Evolutionary conservation across 2,888 invertebrate species (phyloP).

Genomic region (Acleris literana): DNA sequence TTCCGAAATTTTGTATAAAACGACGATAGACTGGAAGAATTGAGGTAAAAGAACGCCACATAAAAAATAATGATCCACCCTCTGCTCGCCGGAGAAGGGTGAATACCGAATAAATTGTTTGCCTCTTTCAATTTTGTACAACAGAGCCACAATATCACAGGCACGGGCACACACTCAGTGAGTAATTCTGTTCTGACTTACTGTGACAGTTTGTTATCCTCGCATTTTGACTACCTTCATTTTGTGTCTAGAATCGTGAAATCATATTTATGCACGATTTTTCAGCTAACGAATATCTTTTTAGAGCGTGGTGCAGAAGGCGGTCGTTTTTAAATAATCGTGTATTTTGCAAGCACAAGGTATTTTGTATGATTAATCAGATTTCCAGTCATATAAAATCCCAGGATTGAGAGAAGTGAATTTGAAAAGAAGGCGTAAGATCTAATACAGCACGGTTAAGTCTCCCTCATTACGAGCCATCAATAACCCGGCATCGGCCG

Average conservation of each 20-base stretch:
- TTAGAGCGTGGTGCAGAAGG: too few relatives aligned
- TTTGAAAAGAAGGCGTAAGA: conserved; percentile 14
- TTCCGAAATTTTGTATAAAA: conserved; percentile 71
- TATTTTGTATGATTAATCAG: too few relatives aligned
- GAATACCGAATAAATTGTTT: conserved; percentile 74
- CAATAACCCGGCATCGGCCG: conserved; percentile 48
- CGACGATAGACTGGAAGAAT: conserved; percentile 70
- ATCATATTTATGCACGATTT: too few relatives aligned
- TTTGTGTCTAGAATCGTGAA: background rate
- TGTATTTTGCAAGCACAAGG: too few relatives aligned
- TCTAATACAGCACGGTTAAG: conserved; percentile 41
- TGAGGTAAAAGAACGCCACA: conserved; percentile 69
- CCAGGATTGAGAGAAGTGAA: background rate
- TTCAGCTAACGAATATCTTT: too few relatives aligned
- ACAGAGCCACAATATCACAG: conserved; percentile 44
- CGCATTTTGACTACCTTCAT: background rate
- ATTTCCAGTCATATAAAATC: too few relatives aligned
- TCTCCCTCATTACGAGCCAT: conserved; percentile 55
- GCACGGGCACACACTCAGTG: conserved; percentile 36
- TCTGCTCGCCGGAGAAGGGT: conserved; percentile 56
- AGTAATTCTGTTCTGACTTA: conserved; percentile 17
- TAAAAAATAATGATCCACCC: conserved; percentile 78
- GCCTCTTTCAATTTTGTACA: conserved; percentile 72
- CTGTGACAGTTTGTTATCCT: conserved; percentile 14
- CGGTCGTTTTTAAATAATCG: too few relatives aligned